Base-by-base conservation (phyloP, 2,113 vertebrate genomes). In the Triplophysa tibetana region DNA sequence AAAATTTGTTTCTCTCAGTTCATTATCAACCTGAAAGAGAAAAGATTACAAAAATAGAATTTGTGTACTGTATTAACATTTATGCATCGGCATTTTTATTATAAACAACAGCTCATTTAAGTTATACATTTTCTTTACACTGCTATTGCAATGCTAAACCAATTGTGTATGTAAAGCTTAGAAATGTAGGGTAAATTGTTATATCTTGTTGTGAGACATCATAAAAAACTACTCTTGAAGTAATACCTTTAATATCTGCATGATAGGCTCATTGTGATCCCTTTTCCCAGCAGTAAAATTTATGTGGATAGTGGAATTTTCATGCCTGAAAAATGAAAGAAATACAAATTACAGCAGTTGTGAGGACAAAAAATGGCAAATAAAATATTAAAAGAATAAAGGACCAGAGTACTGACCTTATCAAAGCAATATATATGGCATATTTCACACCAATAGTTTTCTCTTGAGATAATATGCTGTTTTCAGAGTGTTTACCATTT, bases 281-380 rank as follows among this genome's bases (percentile, higher is more conserved):
- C 81, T 89, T 17, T 88, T 81, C 2, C 87, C 90, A 43, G 79
- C 80, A 13, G 92, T 90, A 84, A 96, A 95, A 79, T 93, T 94
- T 73, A 81, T 83, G 86, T 93, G 94, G 72, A 87, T 92, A 29
- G 89, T 91, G 67, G 92, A 90, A 52, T 88, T 82, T 70, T 92
- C 92, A 23, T 86, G 72, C 19, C 94, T 95, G 84, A 0, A 75
- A 13, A n/a, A 58, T 23, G 13, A 69, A 70, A 29, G 21, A 5
- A 38, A 61, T 2, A 8, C n/a, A 1, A 67, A n/a, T 58, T 14
- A 26, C 29, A 67, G 7, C 21, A 70, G 4, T 11, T 21, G 48
- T 21, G 0, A 67, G n/a, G 3, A 24, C 21, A 0, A n/a, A 9
- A 62, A 56, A 26, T 12, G n/a, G 26, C 13, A 19, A 3, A 4